Evolutionary conservation across 2,888 invertebrate species (phyloP), one percentile per base, ranked within the genome.

Genomic region (Archips xylosteana): DNA sequence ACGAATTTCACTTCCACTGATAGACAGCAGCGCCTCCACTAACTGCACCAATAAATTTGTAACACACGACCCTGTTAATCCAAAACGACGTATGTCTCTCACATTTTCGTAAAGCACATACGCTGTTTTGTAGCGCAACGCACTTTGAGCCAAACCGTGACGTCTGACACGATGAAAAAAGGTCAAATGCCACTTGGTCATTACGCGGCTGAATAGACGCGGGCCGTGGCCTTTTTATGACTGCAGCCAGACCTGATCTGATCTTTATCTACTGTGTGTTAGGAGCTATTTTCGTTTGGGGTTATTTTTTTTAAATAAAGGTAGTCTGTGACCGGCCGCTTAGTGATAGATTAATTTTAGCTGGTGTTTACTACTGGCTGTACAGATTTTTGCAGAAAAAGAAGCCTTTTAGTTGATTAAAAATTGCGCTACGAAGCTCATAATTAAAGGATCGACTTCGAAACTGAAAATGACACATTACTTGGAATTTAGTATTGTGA

Each of bases 111-210:
- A 59, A 39, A 15, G 32, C 23, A n/a, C 12, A 51, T 73, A 63
- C 15, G 73, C 49, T 64, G 42, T 73, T 72, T 68, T 59, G 13
- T 32, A 15, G 39, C n/a, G 32, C 45, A 13, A 23, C 32, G 54
- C 64, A 57, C 65, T 70, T 61, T 65, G 36, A 60, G 60, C 36
- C 51, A 74, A 74, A 68, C 74, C 65, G 69, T 68, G 72, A 47
- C 67, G 67, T 32, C 73, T 63, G 68, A 73, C 69, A 51, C 60
- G 74, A 60, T 70, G 74, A 70, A 74, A 74, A 74, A 74, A 74
- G 74, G 74, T 74, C 74, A 74, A 74, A 74, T 70, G 70, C 70
- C 74, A 74, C 74, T 74, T 74, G 65, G 65, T 65, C 60, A 70
- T 74, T 74, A 74, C 65, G 64, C 73, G 69, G 60, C 61, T 74